Percentiles rank a stretch among this genome's conserved stretches.
Evolutionary conservation across 2,113 vertebrate species (phyloP).

Genomic region (Galemys pyrenaicus): DNA sequence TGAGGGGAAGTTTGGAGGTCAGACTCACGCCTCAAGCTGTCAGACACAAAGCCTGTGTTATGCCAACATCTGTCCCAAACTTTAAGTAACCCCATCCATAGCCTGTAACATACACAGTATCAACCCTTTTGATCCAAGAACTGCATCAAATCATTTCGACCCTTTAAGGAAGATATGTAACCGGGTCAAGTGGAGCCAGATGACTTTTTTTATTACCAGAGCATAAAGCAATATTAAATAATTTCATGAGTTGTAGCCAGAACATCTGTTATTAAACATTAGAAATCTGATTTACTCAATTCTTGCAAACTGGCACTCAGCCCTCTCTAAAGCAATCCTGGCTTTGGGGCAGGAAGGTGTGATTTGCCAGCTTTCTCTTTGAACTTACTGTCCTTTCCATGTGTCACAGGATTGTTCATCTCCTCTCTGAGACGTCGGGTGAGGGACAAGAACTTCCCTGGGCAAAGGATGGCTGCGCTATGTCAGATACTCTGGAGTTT

Average conservation of each 20-base stretch:
- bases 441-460: not conserved
- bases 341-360: conserved; percentile 43
- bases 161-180: conserved; percentile 82
- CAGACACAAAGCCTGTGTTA: conserved; percentile 15
- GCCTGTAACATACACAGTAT: conserved; percentile 62
- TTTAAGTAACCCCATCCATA: conserved; percentile 67
- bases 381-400: not conserved
- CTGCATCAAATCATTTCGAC: conserved; percentile 82
- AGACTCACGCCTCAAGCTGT: not conserved
- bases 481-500: not conserved
- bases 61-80: conserved; percentile 72
- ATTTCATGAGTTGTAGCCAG: conserved; percentile 78
- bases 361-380: not conserved
- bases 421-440: not conserved
- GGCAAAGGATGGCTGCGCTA: not conserved
- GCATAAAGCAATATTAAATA: conserved; percentile 78
- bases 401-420: not conserved
- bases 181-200: conserved; percentile 84
- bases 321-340: conserved; percentile 57
- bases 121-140: conserved; percentile 83
- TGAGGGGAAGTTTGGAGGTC: not conserved
- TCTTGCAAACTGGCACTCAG: conserved; percentile 69
- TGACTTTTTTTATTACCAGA: conserved; percentile 80
- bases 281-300: conserved; percentile 81
- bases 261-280: conserved; percentile 84